Evolutionary conservation across 64 coral and sea anemone genomes (phyloP).

Genomic region (Astreopora myriophthalma): DNA sequence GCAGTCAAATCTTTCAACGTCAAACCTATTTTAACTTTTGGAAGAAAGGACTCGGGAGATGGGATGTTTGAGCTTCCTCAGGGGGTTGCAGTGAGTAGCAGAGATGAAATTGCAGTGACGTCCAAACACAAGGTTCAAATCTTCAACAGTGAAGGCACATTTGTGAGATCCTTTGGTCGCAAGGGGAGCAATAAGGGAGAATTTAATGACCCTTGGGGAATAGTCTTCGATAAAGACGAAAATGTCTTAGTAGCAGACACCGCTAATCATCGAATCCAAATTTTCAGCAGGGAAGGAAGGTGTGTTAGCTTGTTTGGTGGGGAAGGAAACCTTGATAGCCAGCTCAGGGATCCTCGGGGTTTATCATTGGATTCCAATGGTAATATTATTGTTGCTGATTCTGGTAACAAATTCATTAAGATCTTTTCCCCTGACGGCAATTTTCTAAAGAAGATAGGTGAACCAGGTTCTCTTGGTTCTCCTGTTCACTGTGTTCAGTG

Average conservation of each 20-base stretch:
- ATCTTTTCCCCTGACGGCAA: constrained; percentile 26
- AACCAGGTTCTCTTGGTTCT: background rate
- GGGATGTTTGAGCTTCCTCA: no score
- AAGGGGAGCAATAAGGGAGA: background rate
- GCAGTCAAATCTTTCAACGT: background rate
- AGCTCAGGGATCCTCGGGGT: no score
- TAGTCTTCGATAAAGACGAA: background rate
- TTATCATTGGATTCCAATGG: background rate
- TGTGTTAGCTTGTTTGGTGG: no score
- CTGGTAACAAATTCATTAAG: background rate
- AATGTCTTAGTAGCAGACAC: background rate
- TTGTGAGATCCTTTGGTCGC: background rate
- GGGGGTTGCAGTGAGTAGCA: background rate
- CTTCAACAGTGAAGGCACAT: constrained; percentile 12
- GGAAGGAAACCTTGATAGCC: no score
- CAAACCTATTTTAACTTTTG: background rate
- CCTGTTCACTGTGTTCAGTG: constrained; percentile 8
- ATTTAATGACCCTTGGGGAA: background rate
- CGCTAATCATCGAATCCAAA: no score
- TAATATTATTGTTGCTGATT: background rate
- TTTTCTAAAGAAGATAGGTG: constrained; percentile 49
- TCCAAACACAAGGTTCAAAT: background rate
- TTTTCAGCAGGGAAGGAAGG: no score
- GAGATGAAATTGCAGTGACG: background rate
- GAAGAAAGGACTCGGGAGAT: no score